phyloP scores from a whole-genome alignment of 1,140 invertebrate genomes.

The Hyphantria cunea region DNA sequence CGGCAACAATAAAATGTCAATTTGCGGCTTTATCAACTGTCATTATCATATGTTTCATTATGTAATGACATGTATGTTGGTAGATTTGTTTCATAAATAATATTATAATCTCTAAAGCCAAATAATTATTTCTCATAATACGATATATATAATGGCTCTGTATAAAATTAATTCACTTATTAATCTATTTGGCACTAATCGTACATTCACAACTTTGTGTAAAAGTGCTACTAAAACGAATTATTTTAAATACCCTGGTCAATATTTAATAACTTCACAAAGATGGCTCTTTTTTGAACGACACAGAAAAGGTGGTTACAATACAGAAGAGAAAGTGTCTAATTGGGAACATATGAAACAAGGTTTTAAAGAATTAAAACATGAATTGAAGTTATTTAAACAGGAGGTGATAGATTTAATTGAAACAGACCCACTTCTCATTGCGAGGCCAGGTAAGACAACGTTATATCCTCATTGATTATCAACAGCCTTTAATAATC shows the following conservation, averaged over 20 bases:
- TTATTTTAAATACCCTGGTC: slow-evolving; percentile 10
- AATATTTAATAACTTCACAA: slow-evolving; percentile 33
- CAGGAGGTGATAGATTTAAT: slow-evolving; percentile 87
- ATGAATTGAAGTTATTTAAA: slow-evolving; percentile 85
- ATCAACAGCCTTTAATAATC: too few species aligned
- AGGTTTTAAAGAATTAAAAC: slow-evolving; percentile 85
- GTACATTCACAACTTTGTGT: slow-evolving; percentile 16
- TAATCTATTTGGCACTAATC: slow-evolving; percentile 13
- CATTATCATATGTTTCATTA: too few species aligned
- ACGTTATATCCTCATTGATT: not conserved
- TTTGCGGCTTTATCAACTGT: too few species aligned
- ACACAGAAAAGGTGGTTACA: slow-evolving; percentile 86
- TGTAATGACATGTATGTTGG: too few species aligned
- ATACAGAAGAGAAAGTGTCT: slow-evolving; percentile 69
- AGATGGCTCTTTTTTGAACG: slow-evolving; percentile 82
- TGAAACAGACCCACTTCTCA: slow-evolving; percentile 83
- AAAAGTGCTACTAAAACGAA: slow-evolving; percentile 16
- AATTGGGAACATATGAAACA: slow-evolving; percentile 80
- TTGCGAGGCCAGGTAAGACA: slow-evolving; percentile 80
- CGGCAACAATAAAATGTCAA: too few species aligned
- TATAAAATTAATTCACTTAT: slow-evolving; percentile 19
- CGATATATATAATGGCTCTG: slow-evolving; percentile 20
- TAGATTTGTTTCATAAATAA: too few species aligned
- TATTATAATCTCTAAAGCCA: too few species aligned
- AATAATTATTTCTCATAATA: too few species aligned